Base-by-base conservation (phyloP, 2,888 invertebrate species). In the Tenthredo amoena region DNA sequence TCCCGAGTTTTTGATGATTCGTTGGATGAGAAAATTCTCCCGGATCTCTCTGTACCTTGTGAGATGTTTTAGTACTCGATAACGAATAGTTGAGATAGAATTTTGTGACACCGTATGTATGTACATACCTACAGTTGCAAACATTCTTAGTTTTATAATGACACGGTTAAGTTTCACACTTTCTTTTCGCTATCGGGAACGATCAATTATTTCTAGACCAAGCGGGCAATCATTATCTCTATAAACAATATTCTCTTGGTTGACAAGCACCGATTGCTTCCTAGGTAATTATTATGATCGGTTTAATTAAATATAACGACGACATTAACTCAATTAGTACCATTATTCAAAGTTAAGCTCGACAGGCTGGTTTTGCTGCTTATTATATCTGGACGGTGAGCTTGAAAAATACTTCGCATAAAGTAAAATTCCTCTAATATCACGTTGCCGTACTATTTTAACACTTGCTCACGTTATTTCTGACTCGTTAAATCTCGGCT, bases 281-380 rank as follows among this genome's bases (percentile, higher is more conserved):
- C 77, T 77, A 31, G 77, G 77, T 77, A 77, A 77, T 77, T 77
- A 77, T 77, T 77, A 77, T 77, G 77, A 77, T 77, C 77, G 77
- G 26, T 50, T 31, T 77, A 77, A 77, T 77, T 77, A 77, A 77
- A 77, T 77, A 15, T 50, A 77, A 77, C 77, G 77, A 77, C 40
- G 77, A 77, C 50, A 77, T 77, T 77, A 77, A 55, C 77, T 50
- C 77, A 77, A 77, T 77, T 55, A 77, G 77, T 55, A 18, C 3
- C 77, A 55, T 77, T 55, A 77, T 77, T 77, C 77, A 77, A 77
- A 77, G 77, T 34, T 77, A 76, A 43, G 76, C 76, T n/a, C n/a
- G 26, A 76, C 55, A n/a, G 77, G 50, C 50, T 55, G 50, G 31
- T 77, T 18, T 34, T 7, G 18, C 37, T 37, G 71, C 40, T 77